These are phyloP conservation scores for Morpho deidamia DNA, from an alignment of 2,888 invertebrate genomes.

Conservation along the genomic window DNA sequence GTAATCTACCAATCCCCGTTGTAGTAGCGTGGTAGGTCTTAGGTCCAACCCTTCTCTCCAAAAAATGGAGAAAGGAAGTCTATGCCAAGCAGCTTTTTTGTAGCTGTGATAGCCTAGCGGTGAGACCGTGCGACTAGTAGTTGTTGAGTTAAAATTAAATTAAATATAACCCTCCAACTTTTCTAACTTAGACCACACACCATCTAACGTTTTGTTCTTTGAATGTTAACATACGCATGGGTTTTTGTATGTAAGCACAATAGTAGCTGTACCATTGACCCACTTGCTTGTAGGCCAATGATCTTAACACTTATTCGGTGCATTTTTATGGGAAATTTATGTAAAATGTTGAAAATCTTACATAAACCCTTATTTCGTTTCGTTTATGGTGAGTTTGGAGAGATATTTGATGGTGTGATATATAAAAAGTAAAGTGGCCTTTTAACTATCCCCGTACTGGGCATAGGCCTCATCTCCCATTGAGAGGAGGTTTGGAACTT, in stretches of 20 bases:
- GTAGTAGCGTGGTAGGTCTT: no score
- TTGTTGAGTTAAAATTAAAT: no score
- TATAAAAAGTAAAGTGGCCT: no score
- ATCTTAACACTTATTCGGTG: constrained; percentile 28
- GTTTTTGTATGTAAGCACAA: constrained; percentile 10
- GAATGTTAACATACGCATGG: constrained; percentile 11
- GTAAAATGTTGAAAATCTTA: constrained; percentile 28
- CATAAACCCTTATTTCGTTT: constrained; percentile 5
- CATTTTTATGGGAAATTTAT: constrained; percentile 39
- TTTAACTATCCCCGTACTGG: no score
- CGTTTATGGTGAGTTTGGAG: neutral
- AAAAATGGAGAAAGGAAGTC: no score
- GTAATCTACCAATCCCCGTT: no score
- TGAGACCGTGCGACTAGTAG: no score
- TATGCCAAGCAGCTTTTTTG: no score
- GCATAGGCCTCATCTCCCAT: no score
- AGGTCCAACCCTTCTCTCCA: no score
- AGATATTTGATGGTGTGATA: neutral
- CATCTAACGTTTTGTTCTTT: constrained; percentile 13
- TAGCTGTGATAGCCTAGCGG: no score
- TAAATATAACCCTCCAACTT: neutral
- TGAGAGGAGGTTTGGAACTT: no score
- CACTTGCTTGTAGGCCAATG: constrained; percentile 24
- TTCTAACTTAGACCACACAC: neutral
- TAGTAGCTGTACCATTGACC: constrained; percentile 39